Percentiles rank a stretch among this genome's conserved stretches.
These are phyloP conservation scores for Bubo scandiacus DNA, from an alignment of 2,113 vertebrate genomes.

Conservation along the genomic window DNA sequence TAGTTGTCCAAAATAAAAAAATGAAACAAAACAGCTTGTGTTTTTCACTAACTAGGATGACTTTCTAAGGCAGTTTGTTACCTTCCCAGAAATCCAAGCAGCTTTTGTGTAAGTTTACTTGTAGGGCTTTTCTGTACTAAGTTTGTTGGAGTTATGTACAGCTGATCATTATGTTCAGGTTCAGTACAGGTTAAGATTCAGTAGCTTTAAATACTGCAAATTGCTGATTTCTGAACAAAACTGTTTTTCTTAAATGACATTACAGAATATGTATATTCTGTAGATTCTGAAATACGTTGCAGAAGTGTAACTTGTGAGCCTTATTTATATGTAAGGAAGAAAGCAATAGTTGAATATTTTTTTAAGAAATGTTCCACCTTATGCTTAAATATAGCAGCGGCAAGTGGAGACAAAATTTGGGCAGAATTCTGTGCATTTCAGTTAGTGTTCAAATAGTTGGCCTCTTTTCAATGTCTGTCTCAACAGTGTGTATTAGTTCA, in stretches of 20 bases:
- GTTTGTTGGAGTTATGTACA: neutral
- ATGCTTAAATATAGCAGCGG: neutral
- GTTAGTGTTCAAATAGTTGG: neutral
- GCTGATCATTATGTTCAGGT: neutral
- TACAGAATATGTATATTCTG: neutral
- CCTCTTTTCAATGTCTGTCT: neutral
- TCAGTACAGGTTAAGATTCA: neutral
- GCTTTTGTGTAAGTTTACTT: neutral
- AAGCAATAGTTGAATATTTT: neutral
- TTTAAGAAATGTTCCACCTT: neutral
- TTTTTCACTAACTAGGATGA: neutral
- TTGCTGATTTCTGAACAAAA: neutral
- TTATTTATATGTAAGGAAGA: neutral
- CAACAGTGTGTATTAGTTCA: fast-evolving
- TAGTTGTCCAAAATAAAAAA: neutral
- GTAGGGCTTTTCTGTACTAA: neutral
- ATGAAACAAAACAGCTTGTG: neutral
- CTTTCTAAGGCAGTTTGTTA: neutral
- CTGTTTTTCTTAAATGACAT: neutral
- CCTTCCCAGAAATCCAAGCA: neutral
- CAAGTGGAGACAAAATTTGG: neutral
- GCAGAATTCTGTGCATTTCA: fast-evolving
- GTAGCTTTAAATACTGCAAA: neutral
- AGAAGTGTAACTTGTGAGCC: neutral
- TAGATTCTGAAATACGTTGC: neutral